Percentiles rank a stretch among this genome's conserved stretches.
Conservation (phyloP, 53 echinoderm and acorn worm genomes). For the Luidia sarsii region DNA sequence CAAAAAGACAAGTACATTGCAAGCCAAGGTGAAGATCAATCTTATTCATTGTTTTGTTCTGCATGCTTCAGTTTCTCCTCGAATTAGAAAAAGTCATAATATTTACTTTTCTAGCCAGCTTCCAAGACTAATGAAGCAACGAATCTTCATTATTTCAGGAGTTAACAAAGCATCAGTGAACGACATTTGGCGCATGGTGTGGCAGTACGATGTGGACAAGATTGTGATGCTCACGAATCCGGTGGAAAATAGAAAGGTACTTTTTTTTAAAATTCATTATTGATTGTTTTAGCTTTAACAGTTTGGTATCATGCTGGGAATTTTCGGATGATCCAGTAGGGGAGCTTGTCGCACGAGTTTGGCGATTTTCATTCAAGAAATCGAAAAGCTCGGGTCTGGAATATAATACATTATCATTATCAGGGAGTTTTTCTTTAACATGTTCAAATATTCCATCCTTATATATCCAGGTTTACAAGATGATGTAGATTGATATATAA, state of each 20-base stretch:
- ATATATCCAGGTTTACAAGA: no score
- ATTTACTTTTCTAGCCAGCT: no score
- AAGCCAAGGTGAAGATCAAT: not conserved
- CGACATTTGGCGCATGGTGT: conserved; percentile 86
- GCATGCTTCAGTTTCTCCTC: not conserved
- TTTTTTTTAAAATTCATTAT: not conserved
- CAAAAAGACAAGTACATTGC: not conserved
- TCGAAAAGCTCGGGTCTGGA: no score
- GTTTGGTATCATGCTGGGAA: no score
- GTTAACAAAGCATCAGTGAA: conserved; percentile 59
- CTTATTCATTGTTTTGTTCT: not conserved
- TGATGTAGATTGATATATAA: not conserved
- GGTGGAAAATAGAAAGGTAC: conserved; percentile 80
- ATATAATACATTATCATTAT: no score
- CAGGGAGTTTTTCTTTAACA: no score
- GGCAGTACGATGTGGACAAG: conserved; percentile 69
- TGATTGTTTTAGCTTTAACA: not conserved
- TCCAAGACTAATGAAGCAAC: no score
- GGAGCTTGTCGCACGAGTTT: no score
- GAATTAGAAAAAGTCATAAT: not conserved
- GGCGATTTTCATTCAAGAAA: no score
- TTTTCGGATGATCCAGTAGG: no score
- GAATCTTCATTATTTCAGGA: conserved; percentile 29
- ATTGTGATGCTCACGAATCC: conserved; percentile 86
- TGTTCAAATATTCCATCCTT: no score